Evolutionary conservation across 1,140 invertebrate species (phyloP).

Genomic region (Oedothorax gibbosus): DNA sequence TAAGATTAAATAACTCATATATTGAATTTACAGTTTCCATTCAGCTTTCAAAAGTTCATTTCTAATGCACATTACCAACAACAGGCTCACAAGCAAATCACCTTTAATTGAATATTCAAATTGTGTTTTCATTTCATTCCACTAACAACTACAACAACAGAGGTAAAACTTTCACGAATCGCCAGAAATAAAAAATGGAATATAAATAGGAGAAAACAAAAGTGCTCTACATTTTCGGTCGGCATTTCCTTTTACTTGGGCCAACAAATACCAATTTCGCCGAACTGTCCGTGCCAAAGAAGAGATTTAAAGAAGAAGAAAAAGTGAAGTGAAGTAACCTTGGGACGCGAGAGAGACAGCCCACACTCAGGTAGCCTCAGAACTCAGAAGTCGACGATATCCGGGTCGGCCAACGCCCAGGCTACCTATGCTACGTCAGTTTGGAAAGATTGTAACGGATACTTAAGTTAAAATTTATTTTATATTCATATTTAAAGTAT

Average conservation of each 20-base stretch:
- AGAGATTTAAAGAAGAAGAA: conserved; percentile 10
- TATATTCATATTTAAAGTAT: no score
- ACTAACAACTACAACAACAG: not conserved
- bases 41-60: no score
- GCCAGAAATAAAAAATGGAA: not conserved
- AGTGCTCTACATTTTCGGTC: conserved; percentile 5
- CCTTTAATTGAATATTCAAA: no score
- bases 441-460: no score
- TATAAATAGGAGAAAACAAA: not conserved
- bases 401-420: conserved; percentile 57
- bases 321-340: conserved; percentile 34
- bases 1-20: no score
- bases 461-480: no score
- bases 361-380: conserved; percentile 50
- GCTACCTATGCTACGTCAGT: conserved; percentile 6
- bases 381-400: conserved; percentile 18
- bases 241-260: not conserved
- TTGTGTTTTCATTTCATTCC: no score
- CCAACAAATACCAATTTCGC: conserved; percentile 13
- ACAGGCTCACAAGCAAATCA: no score
- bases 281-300: conserved; percentile 2
- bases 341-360: conserved; percentile 12
- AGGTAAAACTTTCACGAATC: not conserved
- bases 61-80: no score
- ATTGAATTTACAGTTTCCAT: no score